Percentiles rank a stretch among this genome's conserved stretches.
These are phyloP conservation scores for Cryptomyrus ogoouensis DNA, from an alignment of 2,113 vertebrate species.

Conservation along the genomic window DNA sequence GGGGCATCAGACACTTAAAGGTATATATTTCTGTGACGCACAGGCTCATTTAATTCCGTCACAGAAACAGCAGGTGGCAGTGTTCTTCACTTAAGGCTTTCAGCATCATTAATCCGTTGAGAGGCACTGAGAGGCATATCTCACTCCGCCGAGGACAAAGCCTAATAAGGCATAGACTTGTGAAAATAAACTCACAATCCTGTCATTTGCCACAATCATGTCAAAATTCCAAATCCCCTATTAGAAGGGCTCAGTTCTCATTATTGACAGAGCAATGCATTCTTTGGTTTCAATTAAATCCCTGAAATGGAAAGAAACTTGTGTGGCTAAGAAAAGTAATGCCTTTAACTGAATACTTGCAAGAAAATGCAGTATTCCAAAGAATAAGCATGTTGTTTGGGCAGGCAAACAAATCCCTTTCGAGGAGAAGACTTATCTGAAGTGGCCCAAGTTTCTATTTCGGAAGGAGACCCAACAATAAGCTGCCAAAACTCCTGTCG, in stretches of 20 bases:
- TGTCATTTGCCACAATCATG: not conserved
- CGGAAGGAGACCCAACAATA: not conserved
- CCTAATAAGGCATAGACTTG: not conserved
- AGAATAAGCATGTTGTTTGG: not conserved
- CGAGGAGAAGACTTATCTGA: not conserved
- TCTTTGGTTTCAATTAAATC: constrained; percentile 43
- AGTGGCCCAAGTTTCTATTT: not conserved
- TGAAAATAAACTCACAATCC: not conserved
- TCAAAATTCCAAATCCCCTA: not conserved
- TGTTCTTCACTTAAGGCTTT: not conserved
- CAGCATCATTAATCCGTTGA: not conserved
- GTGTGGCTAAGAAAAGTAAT: not conserved
- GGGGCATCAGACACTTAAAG: not conserved
- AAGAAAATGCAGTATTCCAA: not conserved
- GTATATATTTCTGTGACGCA: not conserved
- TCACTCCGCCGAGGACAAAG: not conserved
- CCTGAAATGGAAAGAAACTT: constrained; percentile 23
- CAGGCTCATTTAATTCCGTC: not conserved
- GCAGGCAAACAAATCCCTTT: not conserved
- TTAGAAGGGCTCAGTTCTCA: not conserved
- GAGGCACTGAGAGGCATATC: not conserved
- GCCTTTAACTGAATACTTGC: not conserved
- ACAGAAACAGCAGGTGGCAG: not conserved
- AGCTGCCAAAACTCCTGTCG: not conserved
- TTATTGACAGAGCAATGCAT: not conserved